phyloP scores from a whole-genome alignment of 2,113 vertebrate genomes.

The Hemicordylus capensis region DNA sequence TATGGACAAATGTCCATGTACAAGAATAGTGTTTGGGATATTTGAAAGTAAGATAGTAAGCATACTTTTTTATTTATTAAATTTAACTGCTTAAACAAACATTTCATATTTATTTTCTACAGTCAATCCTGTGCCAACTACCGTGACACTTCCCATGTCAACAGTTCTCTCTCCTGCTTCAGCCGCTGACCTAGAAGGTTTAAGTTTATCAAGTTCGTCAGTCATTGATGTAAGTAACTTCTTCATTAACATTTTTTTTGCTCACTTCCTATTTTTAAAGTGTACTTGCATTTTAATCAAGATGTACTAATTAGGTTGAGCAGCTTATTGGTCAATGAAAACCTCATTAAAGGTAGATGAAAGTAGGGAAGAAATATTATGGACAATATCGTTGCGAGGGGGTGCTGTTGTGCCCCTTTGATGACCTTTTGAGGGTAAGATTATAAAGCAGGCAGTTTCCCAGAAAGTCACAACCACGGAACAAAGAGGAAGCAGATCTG shows the following conservation, averaged over 20 bases:
- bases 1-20: background rate
- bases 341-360: background rate
- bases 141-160: slow-evolving; percentile 69
- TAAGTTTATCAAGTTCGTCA: slow-evolving; percentile 83
- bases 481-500: too few species aligned
- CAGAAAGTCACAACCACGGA: too few species aligned
- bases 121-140: slow-evolving; percentile 75
- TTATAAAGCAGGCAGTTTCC: too few species aligned
- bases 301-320: background rate
- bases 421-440: too few species aligned
- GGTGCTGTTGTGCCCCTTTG: too few species aligned
- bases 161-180: slow-evolving; percentile 80
- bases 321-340: background rate
- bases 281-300: background rate
- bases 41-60: too few species aligned
- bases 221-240: slow-evolving; percentile 84
- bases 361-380: background rate
- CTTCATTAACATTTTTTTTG: slow-evolving; percentile 9
- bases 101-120: slow-evolving; percentile 50
- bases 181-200: slow-evolving; percentile 89
- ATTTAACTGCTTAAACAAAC: slow-evolving; percentile 34
- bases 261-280: background rate
- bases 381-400: too few species aligned
- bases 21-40: background rate
- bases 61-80: too few species aligned